Evolutionary conservation across 2,797 vertebrate species (phyloP).

Genomic region (Tenualosa ilisha): DNA sequence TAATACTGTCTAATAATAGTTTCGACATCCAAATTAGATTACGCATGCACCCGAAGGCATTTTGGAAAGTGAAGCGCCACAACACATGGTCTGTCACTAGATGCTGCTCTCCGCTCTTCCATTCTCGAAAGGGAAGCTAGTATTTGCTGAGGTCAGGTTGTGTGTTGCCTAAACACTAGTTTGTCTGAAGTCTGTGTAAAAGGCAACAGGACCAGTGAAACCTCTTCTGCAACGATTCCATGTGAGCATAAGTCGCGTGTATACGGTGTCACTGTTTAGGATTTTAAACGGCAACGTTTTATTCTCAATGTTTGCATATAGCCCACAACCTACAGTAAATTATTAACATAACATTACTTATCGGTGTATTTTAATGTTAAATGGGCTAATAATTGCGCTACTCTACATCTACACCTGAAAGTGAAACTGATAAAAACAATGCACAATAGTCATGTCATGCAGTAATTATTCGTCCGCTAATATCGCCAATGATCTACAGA

Average conservation of each 20-base stretch:
- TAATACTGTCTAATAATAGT: conserved; percentile 76
- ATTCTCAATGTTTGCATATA: not conserved
- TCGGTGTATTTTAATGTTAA: not conserved
- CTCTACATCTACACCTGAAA: not conserved
- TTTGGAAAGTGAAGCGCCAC: conserved; percentile 64
- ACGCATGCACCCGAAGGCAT: conserved; percentile 69
- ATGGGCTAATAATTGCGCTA: not conserved
- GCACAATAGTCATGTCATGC: not conserved
- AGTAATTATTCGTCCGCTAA: not conserved
- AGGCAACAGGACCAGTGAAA: not conserved
- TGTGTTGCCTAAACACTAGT: conserved; percentile 24
- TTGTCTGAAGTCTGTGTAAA: not conserved
- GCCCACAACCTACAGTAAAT: not conserved
- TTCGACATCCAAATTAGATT: conserved; percentile 76
- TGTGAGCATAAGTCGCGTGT: not conserved
- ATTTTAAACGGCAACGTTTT: not conserved
- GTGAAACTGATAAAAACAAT: not conserved
- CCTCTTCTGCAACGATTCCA: not conserved
- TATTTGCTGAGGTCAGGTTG: conserved; percentile 22
- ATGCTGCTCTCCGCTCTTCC: not conserved
- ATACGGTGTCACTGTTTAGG: not conserved
- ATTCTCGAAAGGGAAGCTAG: not conserved
- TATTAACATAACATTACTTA: not conserved
- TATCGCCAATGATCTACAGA: not conserved
- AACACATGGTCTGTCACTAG: conserved; percentile 52